Evolutionary conservation across 2,888 invertebrate genomes (phyloP).

Genomic region (Meiosimyza platycephala): DNA sequence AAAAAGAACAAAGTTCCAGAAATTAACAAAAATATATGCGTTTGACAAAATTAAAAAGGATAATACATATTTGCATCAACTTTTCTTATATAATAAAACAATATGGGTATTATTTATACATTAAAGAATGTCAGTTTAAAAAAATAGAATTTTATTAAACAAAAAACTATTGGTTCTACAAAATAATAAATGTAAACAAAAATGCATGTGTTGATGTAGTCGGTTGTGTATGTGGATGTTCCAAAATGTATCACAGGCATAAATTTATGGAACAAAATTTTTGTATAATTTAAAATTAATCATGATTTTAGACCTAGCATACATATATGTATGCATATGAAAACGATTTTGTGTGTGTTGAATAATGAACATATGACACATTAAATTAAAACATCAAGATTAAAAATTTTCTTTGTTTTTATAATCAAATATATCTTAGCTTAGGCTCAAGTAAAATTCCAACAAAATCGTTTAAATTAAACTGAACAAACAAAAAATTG

Average conservation of each 20-base stretch:
- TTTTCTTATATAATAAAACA: too few species aligned
- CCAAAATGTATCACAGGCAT: slow-evolving; percentile 38
- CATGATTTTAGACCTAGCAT: background rate
- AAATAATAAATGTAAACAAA: background rate
- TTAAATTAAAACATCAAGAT: slow-evolving; percentile 12
- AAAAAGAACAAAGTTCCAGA: too few species aligned
- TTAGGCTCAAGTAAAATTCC: background rate
- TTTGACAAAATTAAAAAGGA: too few species aligned
- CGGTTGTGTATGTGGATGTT: slow-evolving; percentile 18
- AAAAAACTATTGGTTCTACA: background rate
- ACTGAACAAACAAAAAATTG: background rate
- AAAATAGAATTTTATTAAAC: background rate
- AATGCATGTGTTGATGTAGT: background rate
- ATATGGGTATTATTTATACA: too few species aligned
- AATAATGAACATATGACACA: slow-evolving; percentile 17
- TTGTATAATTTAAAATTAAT: slow-evolving; percentile 7
- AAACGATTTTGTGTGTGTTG: background rate
- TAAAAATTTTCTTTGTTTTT: background rate
- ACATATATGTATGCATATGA: background rate
- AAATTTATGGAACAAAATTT: slow-evolving; percentile 27
- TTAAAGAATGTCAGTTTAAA: background rate
- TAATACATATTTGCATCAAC: too few species aligned
- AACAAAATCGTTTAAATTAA: slow-evolving; percentile 1
- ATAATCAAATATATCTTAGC: background rate
- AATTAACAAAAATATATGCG: too few species aligned